A percentile compares a stretch with the other conserved stretches of the same genome.
Evolutionary conservation across 2,797 vertebrate species (phyloP).

Genomic region (Chelon labrosus): DNA sequence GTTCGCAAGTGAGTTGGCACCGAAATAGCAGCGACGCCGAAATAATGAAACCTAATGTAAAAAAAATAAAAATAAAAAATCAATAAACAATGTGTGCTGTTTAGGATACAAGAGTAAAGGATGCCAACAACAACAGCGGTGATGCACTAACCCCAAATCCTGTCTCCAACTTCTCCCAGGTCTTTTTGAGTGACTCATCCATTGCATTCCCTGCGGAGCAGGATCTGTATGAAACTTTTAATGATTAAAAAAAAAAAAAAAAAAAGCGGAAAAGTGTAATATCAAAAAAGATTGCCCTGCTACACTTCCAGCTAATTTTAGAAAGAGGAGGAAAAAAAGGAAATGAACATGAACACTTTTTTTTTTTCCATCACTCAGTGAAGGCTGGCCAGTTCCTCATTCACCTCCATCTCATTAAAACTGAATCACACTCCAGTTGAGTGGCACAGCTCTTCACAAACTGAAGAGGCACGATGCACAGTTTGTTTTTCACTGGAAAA

Average conservation of each 20-base stretch:
- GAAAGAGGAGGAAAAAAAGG: constrained; percentile 41
- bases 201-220: constrained; percentile 19
- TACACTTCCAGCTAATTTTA: constrained; percentile 47
- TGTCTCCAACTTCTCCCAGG: constrained; percentile 21
- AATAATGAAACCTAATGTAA: neutral
- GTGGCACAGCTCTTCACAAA: constrained; percentile 54
- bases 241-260: neutral
- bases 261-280: neutral
- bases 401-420: constrained; percentile 74
- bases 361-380: constrained; percentile 13
- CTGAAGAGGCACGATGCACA: constrained; percentile 46
- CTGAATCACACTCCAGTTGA: constrained; percentile 65
- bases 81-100: neutral
- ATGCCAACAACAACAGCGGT: constrained; percentile 5
- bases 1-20: constrained; percentile 35
- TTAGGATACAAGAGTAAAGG: constrained; percentile 1
- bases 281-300: constrained; percentile 16
- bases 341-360: constrained; percentile 25
- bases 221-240: constrained; percentile 27
- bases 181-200: constrained; percentile 21
- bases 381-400: constrained; percentile 52
- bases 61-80: neutral
- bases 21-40: neutral
- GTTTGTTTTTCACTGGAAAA: constrained; percentile 46
- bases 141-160: constrained; percentile 8